Evolutionary conservation across 1,140 invertebrate species (phyloP), one percentile per base, ranked within the genome.

Genomic region (Homalodisca vitripennis): DNA sequence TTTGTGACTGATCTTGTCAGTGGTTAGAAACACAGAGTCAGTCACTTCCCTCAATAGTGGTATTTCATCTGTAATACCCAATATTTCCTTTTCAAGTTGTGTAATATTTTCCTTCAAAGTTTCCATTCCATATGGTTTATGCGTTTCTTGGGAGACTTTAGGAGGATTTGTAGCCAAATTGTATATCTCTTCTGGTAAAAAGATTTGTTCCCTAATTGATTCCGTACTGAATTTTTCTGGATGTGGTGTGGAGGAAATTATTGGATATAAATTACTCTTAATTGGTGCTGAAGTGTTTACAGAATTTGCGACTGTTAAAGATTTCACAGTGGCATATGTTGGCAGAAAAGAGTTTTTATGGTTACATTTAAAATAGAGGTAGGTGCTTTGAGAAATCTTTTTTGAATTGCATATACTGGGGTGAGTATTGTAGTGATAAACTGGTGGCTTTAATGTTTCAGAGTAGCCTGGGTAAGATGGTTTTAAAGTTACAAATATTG

Each of bases 181-280:
- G 6, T 10, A 41, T 10, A 17, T 10, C 34, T 41, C 34, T 10
- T 17, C 17, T 10, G 34, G 34, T 10, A 41, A 17, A 41, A 41
- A 10, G 17, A 41, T 10, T 10, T 41, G 6, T 41, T 41, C 6
- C 17, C 34, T 6, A 10, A 41, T 17, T 6, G 6, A 10, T 3
- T 51, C n/a, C 22, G 48, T n/a, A n/a, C n/a, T 20, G 48, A 51
- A 51, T 51, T 51, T 51, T 3, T n/a, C 48, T 51, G 48, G n/a
- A 20, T n/a, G n/a, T n/a, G n/a, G n/a, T n/a, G n/a, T n/a, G n/a
- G n/a, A n/a, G n/a, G n/a, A n/a, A n/a, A n/a, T n/a, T n/a, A n/a
- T n/a, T n/a, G n/a, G n/a, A n/a, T n/a, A n/a, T n/a, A n/a, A n/a
- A n/a, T n/a, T n/a, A n/a, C n/a, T n/a, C n/a, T n/a, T n/a, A n/a